Conservation (phyloP, 1,140 invertebrate species). For the Oryzaephilus surinamensis region DNA sequence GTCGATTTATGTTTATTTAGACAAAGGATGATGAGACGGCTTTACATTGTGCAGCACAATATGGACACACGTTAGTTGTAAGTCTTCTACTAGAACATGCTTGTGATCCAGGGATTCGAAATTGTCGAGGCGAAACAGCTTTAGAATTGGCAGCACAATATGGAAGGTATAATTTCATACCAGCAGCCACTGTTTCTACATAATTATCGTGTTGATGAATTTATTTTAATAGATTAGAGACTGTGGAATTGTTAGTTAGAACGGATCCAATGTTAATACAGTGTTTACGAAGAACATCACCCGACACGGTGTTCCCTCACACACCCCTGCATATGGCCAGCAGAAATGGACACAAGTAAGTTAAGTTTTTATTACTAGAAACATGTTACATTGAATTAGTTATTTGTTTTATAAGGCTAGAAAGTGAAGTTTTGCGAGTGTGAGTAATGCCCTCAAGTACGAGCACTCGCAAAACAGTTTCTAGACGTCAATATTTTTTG, state of each 20-base stretch:
- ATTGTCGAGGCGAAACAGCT: constrained; percentile 80
- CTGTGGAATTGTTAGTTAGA: constrained; percentile 74
- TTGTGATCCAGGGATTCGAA: constrained; percentile 83
- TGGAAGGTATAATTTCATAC: constrained; percentile 51
- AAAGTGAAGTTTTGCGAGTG: too few species aligned
- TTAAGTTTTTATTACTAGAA: too few species aligned
- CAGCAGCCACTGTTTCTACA: neutral
- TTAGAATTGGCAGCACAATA: constrained; percentile 91
- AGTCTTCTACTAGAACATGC: constrained; percentile 72
- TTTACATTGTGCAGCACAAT: constrained; percentile 88
- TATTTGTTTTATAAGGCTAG: too few species aligned
- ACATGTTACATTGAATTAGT: too few species aligned
- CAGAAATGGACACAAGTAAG: constrained; percentile 82
- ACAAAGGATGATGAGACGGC: constrained; percentile 90
- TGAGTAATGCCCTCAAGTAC: neutral
- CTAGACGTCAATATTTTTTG: too few species aligned
- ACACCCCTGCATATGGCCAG: constrained; percentile 91
- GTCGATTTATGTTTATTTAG: constrained; percentile 45
- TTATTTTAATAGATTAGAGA: constrained; percentile 59
- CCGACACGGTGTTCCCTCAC: constrained; percentile 56
- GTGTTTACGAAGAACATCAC: constrained; percentile 49
- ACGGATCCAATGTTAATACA: constrained; percentile 69
- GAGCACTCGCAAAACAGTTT: too few species aligned
- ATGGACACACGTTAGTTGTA: constrained; percentile 86
- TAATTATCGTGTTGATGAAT: neutral